Base-by-base conservation (phyloP, 1,140 invertebrate species). In the Drosophila miranda region DNA sequence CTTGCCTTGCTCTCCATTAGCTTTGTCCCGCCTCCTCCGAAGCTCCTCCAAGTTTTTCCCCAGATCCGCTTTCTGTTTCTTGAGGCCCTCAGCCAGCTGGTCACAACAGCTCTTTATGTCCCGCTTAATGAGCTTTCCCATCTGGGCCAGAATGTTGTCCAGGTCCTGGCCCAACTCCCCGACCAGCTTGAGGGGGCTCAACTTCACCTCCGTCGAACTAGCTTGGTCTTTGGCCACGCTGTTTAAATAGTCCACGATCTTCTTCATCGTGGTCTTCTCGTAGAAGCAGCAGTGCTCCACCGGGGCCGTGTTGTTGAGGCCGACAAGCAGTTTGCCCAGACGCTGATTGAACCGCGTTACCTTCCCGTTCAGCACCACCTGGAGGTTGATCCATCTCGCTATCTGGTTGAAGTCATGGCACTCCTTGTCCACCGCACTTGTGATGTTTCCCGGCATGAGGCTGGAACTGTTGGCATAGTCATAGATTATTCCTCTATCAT, bases 91-190 rank as follows among this genome's bases (percentile, higher is more conserved):
- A 1, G n/a, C 11, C 8, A 75, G 38, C 0, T 19, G 23, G 7
- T 66, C 21, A 44, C 79, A 82, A 28, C 79, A 82, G 21, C 9
- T 60, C 48, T 46, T 51, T 3, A 62, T 14, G 7, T 57, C 34
- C 4, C 48, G 66, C 13, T 2, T 2, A 0, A 46, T 13, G 2
- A 62, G 0, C 6, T 56, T 7, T 13, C 38, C 83, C 7, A 71
- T 34, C 16, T 26, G 42, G 0, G 38, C 11, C 2, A 83, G 11
- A 23, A 82, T 71, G 1, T 8, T 44, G 19, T 56, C 58, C 14
- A 82, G 19, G 52, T 83, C 75, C 11, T 53, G 43, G 11, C 61
- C 61, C 0, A 83, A 9, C 11, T 83, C 61, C 2, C 57, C 57
- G 26, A 19, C 62, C 23, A 42, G 1, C 3, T 26, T 6, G 1